Evolutionary conservation across 2,888 invertebrate genomes (phyloP).

Genomic region (Nowickia ferox): DNA sequence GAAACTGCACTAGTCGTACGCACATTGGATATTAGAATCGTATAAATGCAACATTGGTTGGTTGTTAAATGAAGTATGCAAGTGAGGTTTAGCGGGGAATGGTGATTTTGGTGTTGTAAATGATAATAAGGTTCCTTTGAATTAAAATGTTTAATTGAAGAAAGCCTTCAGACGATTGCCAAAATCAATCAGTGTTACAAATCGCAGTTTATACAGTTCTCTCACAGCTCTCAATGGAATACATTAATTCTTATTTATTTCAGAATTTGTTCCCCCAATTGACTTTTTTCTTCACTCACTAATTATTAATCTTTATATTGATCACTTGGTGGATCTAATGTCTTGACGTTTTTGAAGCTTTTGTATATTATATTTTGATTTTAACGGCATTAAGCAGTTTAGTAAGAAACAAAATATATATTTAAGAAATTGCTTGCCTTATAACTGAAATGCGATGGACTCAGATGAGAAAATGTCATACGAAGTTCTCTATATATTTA

Average conservation of each 20-base stretch:
- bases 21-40: constrained; percentile 8
- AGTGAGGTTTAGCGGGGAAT: constrained; percentile 7
- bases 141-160: constrained; percentile 4
- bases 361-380: too few species aligned
- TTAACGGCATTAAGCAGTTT: too few species aligned
- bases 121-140: constrained; percentile 39
- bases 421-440: background rate
- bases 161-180: background rate
- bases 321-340: too few species aligned
- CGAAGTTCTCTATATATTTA: constrained; percentile 4
- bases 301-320: too few species aligned
- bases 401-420: background rate
- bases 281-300: too few species aligned
- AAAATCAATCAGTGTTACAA: background rate
- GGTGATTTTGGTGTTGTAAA: background rate
- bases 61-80: constrained; percentile 41
- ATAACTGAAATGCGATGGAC: background rate
- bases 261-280: too few species aligned
- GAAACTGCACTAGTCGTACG: background rate
- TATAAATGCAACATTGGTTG: constrained; percentile 47
- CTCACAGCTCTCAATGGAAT: too few species aligned
- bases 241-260: too few species aligned
- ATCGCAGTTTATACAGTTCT: too few species aligned
- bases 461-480: background rate
- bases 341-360: too few species aligned